Conservation (phyloP, 2,888 invertebrate genomes). For the Macaria notata region DNA sequence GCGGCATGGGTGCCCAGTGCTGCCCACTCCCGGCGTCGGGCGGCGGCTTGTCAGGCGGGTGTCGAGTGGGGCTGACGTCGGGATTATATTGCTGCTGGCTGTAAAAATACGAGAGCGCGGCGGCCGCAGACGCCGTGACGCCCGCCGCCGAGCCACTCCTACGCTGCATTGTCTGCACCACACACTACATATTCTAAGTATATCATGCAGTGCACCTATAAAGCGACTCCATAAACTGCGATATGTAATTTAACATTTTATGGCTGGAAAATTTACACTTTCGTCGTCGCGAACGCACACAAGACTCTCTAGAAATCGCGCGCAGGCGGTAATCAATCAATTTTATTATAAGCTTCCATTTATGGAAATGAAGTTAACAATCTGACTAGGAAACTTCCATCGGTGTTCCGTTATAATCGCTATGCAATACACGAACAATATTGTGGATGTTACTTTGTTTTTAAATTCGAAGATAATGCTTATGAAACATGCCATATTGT, state of each 20-base stretch:
- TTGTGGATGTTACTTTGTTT: too few relatives aligned
- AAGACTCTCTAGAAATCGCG: constrained; percentile 12
- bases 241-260: constrained; percentile 6
- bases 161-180: constrained; percentile 24
- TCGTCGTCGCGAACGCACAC: constrained; percentile 4
- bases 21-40: background rate
- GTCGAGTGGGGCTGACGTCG: constrained; percentile 24
- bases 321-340: constrained; percentile 14
- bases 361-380: constrained; percentile 19
- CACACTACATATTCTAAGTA: constrained; percentile 13
- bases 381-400: constrained; percentile 10
- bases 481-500: background rate
- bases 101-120: constrained; percentile 33
- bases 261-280: constrained; percentile 16
- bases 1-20: constrained; percentile 39
- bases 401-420: background rate
- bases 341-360: constrained; percentile 13
- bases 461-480: background rate
- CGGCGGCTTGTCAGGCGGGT: constrained; percentile 10
- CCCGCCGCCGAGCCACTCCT: constrained; percentile 14
- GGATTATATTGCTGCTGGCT: constrained; percentile 21
- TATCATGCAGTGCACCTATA: background rate
- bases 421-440: too few relatives aligned
- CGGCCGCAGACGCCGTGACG: constrained; percentile 29
- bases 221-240: constrained; percentile 6